These are phyloP conservation scores for Machimus atricapillus DNA, from an alignment of 2,888 invertebrate species.

Conservation along the genomic window DNA sequence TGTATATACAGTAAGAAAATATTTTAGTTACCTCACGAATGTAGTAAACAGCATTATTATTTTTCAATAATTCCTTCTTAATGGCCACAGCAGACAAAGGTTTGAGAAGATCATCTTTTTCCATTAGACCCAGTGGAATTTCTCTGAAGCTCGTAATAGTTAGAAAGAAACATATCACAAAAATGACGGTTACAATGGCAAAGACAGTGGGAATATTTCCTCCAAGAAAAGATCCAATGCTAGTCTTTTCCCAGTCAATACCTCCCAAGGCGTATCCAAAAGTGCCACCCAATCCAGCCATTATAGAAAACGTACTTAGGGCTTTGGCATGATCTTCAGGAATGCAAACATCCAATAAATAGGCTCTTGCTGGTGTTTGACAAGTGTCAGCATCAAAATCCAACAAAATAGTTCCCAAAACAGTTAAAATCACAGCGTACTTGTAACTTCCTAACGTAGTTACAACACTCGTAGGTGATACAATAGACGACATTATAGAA, in stretches of 20 bases:
- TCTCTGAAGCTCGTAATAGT: constrained; percentile 69
- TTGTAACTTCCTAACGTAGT: constrained; percentile 51
- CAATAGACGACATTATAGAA: not conserved
- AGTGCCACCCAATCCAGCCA: constrained; percentile 71
- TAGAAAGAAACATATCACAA: constrained; percentile 65
- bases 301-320: constrained; percentile 69
- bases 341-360: constrained; percentile 68
- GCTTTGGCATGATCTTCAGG: constrained; percentile 71
- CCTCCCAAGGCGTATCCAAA: constrained; percentile 68
- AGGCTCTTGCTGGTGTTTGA: constrained; percentile 70
- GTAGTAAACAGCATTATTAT: constrained; percentile 55
- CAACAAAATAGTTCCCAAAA: constrained; percentile 68
- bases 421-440: constrained; percentile 65
- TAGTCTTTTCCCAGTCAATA: constrained; percentile 67
- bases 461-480: not conserved
- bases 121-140: constrained; percentile 64
- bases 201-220: constrained; percentile 69
- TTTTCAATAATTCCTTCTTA: constrained; percentile 57
- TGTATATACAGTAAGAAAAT: no score
- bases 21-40: constrained; percentile 53
- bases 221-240: constrained; percentile 63
- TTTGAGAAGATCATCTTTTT: constrained; percentile 56
- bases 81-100: constrained; percentile 58
- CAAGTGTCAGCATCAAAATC: constrained; percentile 73
- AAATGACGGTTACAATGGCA: constrained; percentile 66